Evolutionary conservation across 2,888 invertebrate genomes (phyloP).

Genomic region (Tipula lateralis): DNA sequence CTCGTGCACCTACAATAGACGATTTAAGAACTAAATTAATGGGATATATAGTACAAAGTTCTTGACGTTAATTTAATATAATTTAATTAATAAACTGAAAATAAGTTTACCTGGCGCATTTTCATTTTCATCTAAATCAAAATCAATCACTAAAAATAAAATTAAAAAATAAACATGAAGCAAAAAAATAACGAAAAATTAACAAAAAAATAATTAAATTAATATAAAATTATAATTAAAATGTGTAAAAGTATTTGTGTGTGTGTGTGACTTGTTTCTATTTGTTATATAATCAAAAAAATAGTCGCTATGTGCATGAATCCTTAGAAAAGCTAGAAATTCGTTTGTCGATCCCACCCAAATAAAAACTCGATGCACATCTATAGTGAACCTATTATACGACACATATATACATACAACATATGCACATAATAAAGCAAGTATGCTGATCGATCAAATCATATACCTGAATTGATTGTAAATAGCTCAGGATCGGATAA

Average conservation of each 20-base stretch:
- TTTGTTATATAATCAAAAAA: no score
- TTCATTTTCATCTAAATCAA: not conserved
- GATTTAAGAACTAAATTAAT: not conserved
- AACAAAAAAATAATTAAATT: not conserved
- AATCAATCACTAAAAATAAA: conserved; percentile 11
- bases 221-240: not conserved
- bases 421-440: not conserved
- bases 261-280: not conserved
- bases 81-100: not conserved
- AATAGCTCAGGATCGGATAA: not conserved
- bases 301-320: no score
- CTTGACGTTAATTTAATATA: not conserved
- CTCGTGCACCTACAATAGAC: not conserved
- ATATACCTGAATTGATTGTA: not conserved
- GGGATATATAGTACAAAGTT: not conserved
- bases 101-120: not conserved
- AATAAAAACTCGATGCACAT: no score
- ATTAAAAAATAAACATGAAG: not conserved
- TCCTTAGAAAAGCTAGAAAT: no score
- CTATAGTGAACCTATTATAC: no score
- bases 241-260: not conserved
- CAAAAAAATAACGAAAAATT: not conserved
- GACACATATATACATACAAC: not conserved
- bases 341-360: no score
- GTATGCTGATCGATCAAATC: no score